phyloP scores from a whole-genome alignment of 1,140 invertebrate genomes.

The Drosophila pruinosa region DNA sequence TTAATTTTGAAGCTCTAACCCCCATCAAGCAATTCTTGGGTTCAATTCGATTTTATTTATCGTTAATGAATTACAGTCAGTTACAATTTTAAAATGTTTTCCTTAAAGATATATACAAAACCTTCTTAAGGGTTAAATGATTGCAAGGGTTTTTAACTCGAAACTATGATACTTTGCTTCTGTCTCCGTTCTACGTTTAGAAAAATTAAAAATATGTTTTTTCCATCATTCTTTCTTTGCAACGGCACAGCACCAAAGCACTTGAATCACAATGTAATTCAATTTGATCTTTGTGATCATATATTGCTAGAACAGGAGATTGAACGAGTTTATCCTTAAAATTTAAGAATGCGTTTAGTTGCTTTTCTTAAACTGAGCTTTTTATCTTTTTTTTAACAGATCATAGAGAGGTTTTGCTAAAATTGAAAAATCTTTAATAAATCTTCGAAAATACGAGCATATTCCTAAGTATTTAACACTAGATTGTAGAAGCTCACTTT shows the following conservation, averaged over 20 bases:
- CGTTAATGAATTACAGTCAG: neutral
- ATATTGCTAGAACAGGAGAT: neutral
- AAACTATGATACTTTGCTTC: slow-evolving; percentile 1
- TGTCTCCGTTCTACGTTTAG: neutral
- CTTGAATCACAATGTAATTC: neutral
- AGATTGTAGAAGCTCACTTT: no score
- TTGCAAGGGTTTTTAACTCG: neutral
- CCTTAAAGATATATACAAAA: no score
- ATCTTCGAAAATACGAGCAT: neutral
- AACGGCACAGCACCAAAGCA: neutral
- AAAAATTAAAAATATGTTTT: neutral
- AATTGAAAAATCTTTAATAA: neutral
- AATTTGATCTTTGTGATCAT: neutral
- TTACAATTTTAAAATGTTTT: no score
- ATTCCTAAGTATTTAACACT: neutral
- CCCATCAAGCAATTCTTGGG: no score
- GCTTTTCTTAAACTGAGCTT: neutral
- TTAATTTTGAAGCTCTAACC: no score
- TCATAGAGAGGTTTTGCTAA: neutral
- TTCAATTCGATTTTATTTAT: neutral
- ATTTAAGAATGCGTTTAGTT: neutral
- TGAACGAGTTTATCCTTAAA: neutral
- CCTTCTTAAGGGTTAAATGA: neutral
- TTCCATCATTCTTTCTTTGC: neutral
- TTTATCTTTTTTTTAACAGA: neutral